Conservation (phyloP, 2,888 invertebrate genomes). For the Conops quadrifasciatus region DNA sequence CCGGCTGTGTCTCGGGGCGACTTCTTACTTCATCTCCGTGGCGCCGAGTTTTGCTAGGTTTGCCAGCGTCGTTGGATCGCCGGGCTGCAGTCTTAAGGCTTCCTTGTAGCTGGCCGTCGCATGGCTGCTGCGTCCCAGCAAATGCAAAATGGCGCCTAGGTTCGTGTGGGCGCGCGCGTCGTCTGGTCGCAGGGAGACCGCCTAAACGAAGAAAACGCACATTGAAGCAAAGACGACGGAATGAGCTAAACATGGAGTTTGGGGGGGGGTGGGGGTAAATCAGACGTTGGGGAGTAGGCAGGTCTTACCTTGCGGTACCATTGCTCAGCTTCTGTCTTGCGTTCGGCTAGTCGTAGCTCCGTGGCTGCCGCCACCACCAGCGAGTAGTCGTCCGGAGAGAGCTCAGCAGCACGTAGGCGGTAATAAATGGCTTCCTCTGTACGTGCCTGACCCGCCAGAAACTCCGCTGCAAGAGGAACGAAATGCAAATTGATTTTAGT, state of each 20-base stretch:
- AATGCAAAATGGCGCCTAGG: constrained; percentile 92
- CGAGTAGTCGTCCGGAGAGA: constrained; percentile 82
- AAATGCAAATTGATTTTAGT: constrained; percentile 10
- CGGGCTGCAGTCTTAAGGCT: constrained; percentile 86
- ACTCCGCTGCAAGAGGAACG: constrained; percentile 75
- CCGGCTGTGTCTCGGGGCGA: too few relatives aligned
- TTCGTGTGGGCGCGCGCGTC: constrained; percentile 93
- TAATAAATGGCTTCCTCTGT: constrained; percentile 84
- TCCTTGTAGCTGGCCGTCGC: constrained; percentile 87
- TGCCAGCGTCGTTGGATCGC: constrained; percentile 86
- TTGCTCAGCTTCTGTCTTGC: constrained; percentile 82
- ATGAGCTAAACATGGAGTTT: background rate
- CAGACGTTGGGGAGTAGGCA: background rate
- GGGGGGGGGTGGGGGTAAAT: background rate
- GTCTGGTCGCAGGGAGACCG: constrained; percentile 69
- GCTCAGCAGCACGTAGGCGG: constrained; percentile 79
- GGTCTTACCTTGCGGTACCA: constrained; percentile 81
- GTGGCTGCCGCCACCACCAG: constrained; percentile 89
- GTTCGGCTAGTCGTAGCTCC: constrained; percentile 82
- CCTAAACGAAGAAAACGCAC: constrained; percentile 49
- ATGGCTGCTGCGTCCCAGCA: constrained; percentile 88
- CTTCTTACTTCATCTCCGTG: constrained; percentile 53
- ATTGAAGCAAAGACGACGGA: background rate
- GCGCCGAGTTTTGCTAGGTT: constrained; percentile 81
- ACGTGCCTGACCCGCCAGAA: constrained; percentile 81